phyloP scores from a whole-genome alignment of 2,113 vertebrate genomes.

The Pipra filicauda region DNA sequence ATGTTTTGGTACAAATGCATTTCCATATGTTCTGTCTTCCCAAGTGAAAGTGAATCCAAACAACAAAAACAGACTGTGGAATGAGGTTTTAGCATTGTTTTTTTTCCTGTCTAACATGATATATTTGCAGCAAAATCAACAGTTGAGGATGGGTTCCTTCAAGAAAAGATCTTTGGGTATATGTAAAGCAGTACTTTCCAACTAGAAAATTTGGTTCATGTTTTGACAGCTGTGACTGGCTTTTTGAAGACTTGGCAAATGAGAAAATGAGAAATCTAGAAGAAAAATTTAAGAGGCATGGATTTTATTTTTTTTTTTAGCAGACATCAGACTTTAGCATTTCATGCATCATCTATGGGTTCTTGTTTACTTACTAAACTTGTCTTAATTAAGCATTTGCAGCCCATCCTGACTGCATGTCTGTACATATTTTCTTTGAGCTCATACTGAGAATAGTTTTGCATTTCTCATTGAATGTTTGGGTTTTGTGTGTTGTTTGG shows the following conservation, averaged over 20 bases:
- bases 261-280: neutral
- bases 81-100: neutral
- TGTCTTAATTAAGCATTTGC: neutral
- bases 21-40: neutral
- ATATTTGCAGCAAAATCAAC: neutral
- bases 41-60: neutral
- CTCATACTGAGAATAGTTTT: neutral
- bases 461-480: neutral
- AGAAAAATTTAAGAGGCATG: neutral
- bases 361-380: neutral
- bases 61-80: neutral
- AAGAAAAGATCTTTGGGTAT: neutral
- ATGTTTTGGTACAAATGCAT: neutral
- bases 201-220: neutral
- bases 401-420: neutral
- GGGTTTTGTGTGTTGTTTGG: rapidly evolving
- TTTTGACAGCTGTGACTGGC: neutral
- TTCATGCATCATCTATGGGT: neutral
- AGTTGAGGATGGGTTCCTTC: neutral
- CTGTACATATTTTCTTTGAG: neutral
- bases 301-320: neutral
- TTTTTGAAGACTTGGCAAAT: neutral
- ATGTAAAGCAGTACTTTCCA: neutral
- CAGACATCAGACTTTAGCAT: neutral
- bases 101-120: neutral